These are phyloP conservation scores for Phragmatobia fuliginosa DNA, from an alignment of 2,888 invertebrate species.

Conservation along the genomic window DNA sequence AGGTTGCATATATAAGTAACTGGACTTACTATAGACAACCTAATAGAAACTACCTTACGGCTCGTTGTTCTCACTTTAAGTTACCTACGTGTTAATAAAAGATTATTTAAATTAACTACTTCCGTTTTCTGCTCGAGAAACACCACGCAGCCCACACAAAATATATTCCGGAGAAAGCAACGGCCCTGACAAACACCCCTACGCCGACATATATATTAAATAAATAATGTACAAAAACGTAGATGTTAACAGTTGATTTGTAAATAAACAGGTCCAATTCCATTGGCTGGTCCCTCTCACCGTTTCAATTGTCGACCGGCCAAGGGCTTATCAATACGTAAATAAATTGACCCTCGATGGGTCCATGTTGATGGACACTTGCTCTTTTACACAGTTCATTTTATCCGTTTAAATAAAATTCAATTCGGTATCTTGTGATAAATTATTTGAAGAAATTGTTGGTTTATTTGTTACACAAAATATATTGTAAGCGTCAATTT, in stretches of 20 bases:
- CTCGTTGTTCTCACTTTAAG: too few relatives aligned
- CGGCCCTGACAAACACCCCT: too few relatives aligned
- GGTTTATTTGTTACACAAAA: constrained; percentile 31
- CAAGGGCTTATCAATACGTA: constrained; percentile 75
- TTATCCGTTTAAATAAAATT: constrained; percentile 60
- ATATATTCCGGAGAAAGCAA: too few relatives aligned
- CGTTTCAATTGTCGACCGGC: constrained; percentile 61
- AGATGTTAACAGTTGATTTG: constrained; percentile 30
- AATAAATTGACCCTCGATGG: constrained; percentile 70
- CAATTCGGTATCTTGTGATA: constrained; percentile 50
- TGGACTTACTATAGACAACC: too few relatives aligned
- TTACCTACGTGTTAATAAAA: too few relatives aligned
- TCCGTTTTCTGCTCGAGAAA: too few relatives aligned
- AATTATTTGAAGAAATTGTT: constrained; percentile 40
- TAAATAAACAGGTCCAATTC: constrained; percentile 47
- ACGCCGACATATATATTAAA: too few relatives aligned
- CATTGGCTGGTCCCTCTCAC: constrained; percentile 39
- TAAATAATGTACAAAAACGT: constrained; percentile 20
- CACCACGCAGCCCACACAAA: too few relatives aligned
- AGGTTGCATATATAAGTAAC: too few relatives aligned
- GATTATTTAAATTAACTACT: too few relatives aligned
- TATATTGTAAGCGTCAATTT: constrained; percentile 8
- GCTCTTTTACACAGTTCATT: constrained; percentile 55
- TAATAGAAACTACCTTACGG: too few relatives aligned
- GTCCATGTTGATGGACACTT: constrained; percentile 52